Percentiles rank a stretch among this genome's conserved stretches.
phyloP scores from a whole-genome alignment of 2,113 vertebrate genomes.

The Pachycephala philippinensis region DNA sequence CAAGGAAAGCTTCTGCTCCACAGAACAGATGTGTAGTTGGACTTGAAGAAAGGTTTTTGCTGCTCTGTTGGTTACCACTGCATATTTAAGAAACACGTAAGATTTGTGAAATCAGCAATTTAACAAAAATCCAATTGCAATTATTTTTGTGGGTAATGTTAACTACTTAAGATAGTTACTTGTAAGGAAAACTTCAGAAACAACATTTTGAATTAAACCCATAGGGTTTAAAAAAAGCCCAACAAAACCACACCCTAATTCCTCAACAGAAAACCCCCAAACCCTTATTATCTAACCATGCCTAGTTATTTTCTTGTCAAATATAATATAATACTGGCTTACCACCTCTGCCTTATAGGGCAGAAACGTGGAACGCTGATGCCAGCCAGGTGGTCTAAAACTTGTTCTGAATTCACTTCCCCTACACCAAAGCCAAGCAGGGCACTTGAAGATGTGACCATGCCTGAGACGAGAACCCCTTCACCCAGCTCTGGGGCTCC shows the following conservation, averaged over 20 bases:
- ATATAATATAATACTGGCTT: not conserved
- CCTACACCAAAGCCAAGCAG: not conserved
- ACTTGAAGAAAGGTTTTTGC: not conserved
- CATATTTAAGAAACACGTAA: not conserved
- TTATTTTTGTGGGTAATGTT: not conserved
- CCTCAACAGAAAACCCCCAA: not conserved
- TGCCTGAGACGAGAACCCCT: not conserved
- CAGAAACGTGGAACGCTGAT: not conserved
- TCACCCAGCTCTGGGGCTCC: not conserved
- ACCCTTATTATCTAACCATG: not conserved
- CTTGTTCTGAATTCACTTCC: not conserved
- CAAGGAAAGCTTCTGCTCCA: not conserved
- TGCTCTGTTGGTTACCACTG: not conserved
- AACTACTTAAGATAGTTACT: not conserved
- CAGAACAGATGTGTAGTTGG: not conserved
- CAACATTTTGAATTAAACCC: not conserved
- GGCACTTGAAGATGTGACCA: not conserved
- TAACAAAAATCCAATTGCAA: not conserved
- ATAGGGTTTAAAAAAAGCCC: not conserved
- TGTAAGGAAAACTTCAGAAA: not conserved
- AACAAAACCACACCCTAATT: not conserved
- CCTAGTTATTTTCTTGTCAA: not conserved
- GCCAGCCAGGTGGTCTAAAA: not conserved
- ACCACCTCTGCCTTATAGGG: not conserved
- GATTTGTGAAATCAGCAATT: not conserved